Evolutionary conservation across 2,888 invertebrate species (phyloP), one percentile per base, ranked within the genome.

Genomic region (Thymelicus lineola): DNA sequence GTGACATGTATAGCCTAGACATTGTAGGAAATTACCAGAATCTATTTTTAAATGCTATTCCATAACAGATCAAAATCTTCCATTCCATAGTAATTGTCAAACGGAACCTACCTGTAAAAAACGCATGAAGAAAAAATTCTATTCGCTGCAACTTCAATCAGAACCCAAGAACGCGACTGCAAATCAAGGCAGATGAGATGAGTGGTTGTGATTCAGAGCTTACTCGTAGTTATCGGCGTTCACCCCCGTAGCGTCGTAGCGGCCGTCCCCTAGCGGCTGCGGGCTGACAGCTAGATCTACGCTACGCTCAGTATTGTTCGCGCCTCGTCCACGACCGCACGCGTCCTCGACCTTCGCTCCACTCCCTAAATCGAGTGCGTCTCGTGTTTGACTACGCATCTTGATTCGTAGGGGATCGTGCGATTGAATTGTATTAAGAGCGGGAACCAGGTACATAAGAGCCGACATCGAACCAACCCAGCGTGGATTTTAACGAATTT

Each of bases 161-260:
- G n/a, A 50, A 15, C 48, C 15, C 12, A 12, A 28, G 28, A 28
- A 28, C 3, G 0, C 48, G 48, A 50, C 15, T 50, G 62, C 35
- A n/a, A 62, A 62, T 48, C 35, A 10, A 46, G 45, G 15, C 62
- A 15, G 46, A 48, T 28, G 17, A 50, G 17, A 28, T 55, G 55
- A 28, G 35, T 48, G 48, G 28, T 28, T 17, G 76, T 86, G 82
- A 85, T 79, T 84, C 84, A 84, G 77, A 68, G 90, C 91, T 91
- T 91, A 85, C n/a, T n/a, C 80, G 76, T 82, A 84, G 84, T 82
- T 78, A 77, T 76, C 69, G n/a, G n/a, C n/a, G 67, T 73, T 79
- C 83, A 88, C 85, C 88, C 89, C 86, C 88, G 91, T 90, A 90
- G 88, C 88, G 76, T 76, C 79, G 88, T 86, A 85, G 86, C 84